Conservation (phyloP, 2,888 invertebrate species). For the Uloborus plumipes region DNA sequence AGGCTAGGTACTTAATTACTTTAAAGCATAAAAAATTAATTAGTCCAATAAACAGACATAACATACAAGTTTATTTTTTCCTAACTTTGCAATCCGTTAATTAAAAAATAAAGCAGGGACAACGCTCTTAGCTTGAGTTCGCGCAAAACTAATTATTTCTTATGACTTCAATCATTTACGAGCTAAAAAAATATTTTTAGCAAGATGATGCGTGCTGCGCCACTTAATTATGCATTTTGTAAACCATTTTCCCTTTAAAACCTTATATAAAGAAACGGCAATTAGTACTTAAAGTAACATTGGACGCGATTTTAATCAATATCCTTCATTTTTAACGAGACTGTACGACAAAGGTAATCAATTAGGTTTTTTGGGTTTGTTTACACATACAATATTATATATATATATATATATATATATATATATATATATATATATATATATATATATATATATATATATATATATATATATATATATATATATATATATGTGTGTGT, state of each 20-base stretch:
- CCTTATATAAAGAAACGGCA: background rate
- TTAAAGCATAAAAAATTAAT: constrained; percentile 60
- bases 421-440: too few relatives aligned
- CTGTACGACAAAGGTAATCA: too few relatives aligned
- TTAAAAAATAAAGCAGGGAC: constrained; percentile 37
- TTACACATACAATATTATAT: too few relatives aligned
- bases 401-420: too few relatives aligned
- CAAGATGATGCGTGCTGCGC: constrained; percentile 7
- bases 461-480: too few relatives aligned
- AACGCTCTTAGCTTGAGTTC: constrained; percentile 9
- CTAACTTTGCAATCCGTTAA: constrained; percentile 34
- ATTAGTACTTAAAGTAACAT: constrained; percentile 13
- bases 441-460: too few relatives aligned
- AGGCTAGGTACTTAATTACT: constrained; percentile 49
- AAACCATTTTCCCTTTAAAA: constrained; percentile 22
- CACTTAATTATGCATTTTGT: constrained; percentile 54
- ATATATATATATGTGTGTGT: too few relatives aligned
- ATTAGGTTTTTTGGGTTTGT: too few relatives aligned
- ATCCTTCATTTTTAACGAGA: too few relatives aligned
- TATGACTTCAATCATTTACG: constrained; percentile 41
- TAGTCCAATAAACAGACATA: constrained; percentile 60
- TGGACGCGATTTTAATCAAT: too few relatives aligned
- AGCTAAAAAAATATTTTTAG: too few relatives aligned
- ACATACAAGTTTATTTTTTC: constrained; percentile 49
- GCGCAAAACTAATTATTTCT: constrained; percentile 58